These are phyloP conservation scores for Caloenas nicobarica DNA, from an alignment of 2,113 vertebrate genomes.

Conservation along the genomic window DNA sequence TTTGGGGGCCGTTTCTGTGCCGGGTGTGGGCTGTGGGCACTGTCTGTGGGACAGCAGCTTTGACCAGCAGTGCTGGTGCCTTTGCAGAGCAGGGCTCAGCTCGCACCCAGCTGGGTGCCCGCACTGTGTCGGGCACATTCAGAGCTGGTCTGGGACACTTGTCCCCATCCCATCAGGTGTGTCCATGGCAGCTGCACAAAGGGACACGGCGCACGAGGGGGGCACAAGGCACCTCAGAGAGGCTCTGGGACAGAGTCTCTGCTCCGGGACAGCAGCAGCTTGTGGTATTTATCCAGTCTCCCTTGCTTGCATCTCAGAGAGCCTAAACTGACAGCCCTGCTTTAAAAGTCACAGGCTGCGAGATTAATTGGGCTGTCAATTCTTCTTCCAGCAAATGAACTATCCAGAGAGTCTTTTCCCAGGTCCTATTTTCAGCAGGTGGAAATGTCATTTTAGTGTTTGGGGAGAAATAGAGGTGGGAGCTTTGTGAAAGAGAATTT, in stretches of 20 bases:
- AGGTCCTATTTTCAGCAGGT: neutral
- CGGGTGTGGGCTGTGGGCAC: neutral
- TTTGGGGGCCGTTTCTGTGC: neutral
- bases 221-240: neutral
- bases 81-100: neutral
- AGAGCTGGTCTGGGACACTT: neutral
- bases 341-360: neutral
- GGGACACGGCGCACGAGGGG: neutral
- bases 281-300: neutral
- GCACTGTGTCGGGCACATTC: neutral
- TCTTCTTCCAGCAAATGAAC: conserved; percentile 26
- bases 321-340: neutral
- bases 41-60: neutral
- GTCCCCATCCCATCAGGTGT: neutral
- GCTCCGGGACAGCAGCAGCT: neutral
- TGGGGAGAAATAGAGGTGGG: neutral
- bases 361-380: conserved; percentile 29
- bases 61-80: fast-evolving
- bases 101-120: neutral
- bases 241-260: neutral
- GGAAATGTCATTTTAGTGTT: conserved; percentile 1
- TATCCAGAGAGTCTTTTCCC: neutral
- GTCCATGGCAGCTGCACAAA: neutral
- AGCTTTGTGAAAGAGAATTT: neutral
- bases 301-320: neutral